Evolutionary conservation across 2,113 vertebrate genomes (phyloP), one percentile per base, ranked within the genome.

Genomic region (Casuarius casuarius): DNA sequence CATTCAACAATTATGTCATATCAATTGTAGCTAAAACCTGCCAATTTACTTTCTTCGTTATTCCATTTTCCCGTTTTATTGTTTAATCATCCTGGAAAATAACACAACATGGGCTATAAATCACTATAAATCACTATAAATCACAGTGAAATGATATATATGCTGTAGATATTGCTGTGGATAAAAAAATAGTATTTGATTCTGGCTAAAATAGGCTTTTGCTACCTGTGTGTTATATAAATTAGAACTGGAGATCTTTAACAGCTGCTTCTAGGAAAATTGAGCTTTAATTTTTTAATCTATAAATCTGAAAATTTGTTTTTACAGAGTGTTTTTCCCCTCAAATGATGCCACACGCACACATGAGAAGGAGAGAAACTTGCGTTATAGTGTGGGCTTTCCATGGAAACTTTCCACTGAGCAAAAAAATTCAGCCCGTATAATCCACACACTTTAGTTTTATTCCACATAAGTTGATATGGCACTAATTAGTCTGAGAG

Each of bases 401-500:
- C 58, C 40, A 38, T 92, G 40, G 76, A 97, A 94, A 81, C 44
- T 33, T 81, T 85, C 49, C 14, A 44, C 62, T 73, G 38, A 94
- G 63, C 9, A 93, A 94, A 72, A n/a, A 51, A 66, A 33, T 33
- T 84, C 10, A 35, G 71, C 61, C 65, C 88, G 38, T 49, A 96
- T 94, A 95, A 90, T 90, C 66, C 54, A 86, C 35, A 29, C 26
- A 65, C 35, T 89, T 95, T 90, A 54, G 11, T 75, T 89, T 84
- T 56, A 58, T 40, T 46, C 68, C 66, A 90, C 82, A 81, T 67
- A 72, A 96, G 59, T 96, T 92, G 49, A 81, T 94, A 87, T 16
- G 19, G 10, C 49, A 90, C 89, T 97, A 95, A 96, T 94, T 95
- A 97, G 66, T 82, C 86, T 94, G 35, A 90, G n/a, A 93, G 72